Percentiles rank a stretch among this genome's conserved stretches.
Evolutionary conservation across 2,797 vertebrate species (phyloP).

Genomic region (Sphenodon punctatus): DNA sequence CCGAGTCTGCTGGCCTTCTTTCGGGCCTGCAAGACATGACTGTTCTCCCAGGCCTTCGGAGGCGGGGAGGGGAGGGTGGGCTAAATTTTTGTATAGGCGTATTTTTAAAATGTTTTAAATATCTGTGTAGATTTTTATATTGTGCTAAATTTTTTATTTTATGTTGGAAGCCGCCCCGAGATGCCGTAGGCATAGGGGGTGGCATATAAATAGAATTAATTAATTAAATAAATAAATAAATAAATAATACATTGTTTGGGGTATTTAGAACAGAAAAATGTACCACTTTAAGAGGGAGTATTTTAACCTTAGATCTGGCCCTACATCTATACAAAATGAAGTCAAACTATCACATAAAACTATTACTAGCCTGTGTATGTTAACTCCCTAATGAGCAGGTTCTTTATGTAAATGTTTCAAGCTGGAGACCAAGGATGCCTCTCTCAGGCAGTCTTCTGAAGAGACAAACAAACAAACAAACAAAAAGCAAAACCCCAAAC

Average conservation of each 20-base stretch:
- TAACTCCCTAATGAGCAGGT: neutral
- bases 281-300: neutral
- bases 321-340: neutral
- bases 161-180: too few species aligned
- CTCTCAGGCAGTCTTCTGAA: neutral
- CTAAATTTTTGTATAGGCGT: too few species aligned
- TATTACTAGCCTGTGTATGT: neutral
- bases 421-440: neutral
- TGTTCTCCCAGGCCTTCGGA: too few species aligned
- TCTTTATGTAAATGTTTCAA: rapidly evolving
- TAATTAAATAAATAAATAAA: neutral
- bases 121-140: too few species aligned
- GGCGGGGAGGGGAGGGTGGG: too few species aligned
- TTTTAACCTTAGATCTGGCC: neutral
- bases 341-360: neutral
- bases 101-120: too few species aligned
- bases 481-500: too few species aligned
- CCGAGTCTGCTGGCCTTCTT: too few species aligned
- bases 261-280: neutral
- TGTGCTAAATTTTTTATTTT: too few species aligned
- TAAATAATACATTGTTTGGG: neutral
- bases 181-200: too few species aligned
- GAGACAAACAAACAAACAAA: neutral
- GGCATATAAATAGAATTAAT: too few species aligned
- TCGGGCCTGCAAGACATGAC: too few species aligned